Conservation (phyloP, 2,113 vertebrate species). For the Ia io region DNA sequence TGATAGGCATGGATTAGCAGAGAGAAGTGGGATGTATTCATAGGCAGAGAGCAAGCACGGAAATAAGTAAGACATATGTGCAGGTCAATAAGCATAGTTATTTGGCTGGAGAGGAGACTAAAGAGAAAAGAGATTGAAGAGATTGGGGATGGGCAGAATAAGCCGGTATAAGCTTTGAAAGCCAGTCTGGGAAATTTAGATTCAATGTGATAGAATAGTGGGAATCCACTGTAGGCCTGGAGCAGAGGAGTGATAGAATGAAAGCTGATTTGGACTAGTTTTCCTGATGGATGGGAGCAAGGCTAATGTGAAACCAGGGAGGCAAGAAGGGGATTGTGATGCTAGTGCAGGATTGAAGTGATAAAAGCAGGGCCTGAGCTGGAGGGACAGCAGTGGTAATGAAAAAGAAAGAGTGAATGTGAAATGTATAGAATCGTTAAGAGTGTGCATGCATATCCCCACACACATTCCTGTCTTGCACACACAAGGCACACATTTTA, state of each 20-base stretch:
- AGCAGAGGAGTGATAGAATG: neutral
- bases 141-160: conserved; percentile 16
- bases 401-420: neutral
- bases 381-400: neutral
- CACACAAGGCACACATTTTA: neutral
- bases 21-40: conserved; percentile 60
- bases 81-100: conserved; percentile 52
- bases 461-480: neutral
- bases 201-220: neutral
- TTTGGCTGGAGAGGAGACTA: conserved; percentile 50
- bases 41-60: conserved; percentile 53
- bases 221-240: neutral
- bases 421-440: neutral
- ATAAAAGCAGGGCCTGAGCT: neutral
- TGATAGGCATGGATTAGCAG: conserved; percentile 64
- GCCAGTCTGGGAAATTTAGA: neutral
- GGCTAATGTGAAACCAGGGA: neutral
- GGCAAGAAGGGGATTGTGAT: neutral
- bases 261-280: conserved; percentile 23
- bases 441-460: neutral
- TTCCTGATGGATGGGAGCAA: neutral
- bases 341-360: neutral
- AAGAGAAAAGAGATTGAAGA: conserved; percentile 20
- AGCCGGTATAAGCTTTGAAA: conserved; percentile 7
- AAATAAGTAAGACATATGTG: conserved; percentile 64